phyloP scores from a whole-genome alignment of 2,797 vertebrate species.

The Ataeniobius toweri region DNA sequence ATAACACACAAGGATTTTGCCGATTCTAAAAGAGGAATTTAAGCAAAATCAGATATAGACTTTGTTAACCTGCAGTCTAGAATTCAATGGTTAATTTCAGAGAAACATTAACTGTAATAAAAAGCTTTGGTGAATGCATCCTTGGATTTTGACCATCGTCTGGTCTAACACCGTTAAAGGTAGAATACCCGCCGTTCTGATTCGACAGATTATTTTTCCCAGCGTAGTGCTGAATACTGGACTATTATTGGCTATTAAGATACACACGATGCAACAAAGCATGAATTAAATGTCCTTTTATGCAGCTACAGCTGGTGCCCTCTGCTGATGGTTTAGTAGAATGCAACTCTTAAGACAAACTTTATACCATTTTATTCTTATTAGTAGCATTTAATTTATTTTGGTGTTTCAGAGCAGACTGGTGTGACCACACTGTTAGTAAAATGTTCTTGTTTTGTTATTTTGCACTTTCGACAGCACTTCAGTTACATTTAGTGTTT shows the following conservation, averaged over 20 bases:
- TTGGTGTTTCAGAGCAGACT: background rate
- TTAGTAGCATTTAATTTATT: background rate
- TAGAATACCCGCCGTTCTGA: background rate
- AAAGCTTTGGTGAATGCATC: background rate
- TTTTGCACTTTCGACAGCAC: conserved; percentile 53
- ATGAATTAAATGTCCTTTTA: background rate
- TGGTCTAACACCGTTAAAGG: background rate
- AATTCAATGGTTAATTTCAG: no score
- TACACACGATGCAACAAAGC: background rate
- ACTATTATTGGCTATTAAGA: background rate
- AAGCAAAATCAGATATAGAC: background rate
- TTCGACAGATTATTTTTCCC: no score
- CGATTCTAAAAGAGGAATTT: background rate
- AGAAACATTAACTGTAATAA: background rate
- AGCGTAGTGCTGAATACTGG: background rate
- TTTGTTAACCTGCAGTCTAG: background rate
- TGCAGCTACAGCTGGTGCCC: background rate
- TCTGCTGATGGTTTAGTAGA: background rate
- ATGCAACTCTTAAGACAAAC: background rate
- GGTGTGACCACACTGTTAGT: conserved; percentile 46
- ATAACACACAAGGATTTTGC: background rate
- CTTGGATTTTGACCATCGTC: background rate
- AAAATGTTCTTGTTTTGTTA: conserved; percentile 16
- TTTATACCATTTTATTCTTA: background rate
- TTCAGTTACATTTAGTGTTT: conserved; percentile 48